Base-by-base conservation (phyloP, 2,888 invertebrate genomes). In the Crepidodera aurea region DNA sequence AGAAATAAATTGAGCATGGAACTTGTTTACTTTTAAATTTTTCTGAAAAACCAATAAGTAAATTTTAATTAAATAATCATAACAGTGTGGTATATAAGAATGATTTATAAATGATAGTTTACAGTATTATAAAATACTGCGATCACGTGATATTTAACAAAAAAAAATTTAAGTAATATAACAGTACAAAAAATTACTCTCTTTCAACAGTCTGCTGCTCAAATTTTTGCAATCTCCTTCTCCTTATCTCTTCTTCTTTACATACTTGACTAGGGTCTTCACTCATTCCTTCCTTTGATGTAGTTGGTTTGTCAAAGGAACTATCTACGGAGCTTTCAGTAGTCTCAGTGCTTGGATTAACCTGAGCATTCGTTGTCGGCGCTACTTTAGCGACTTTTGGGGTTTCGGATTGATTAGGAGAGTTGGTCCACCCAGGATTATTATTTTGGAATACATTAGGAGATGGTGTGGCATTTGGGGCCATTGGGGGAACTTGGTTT, bases 211-310 rank as follows among this genome's bases (percentile, higher is more conserved):
- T 15, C 5, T 39, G 46, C 46, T 51, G 53, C 27, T 63, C 62
- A 67, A 91, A 92, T 82, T 90, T 91, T 82, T 90, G 88, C 80
- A 93, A 83, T 81, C 92, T 86, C 77, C 91, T 86, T 82, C 90
- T 87, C 80, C 92, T 85, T 60, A 93, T 83, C 77, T 92, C 91
- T 74, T 87, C 87, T 34, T 89, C 84, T 63, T 86, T 83, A 51
- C 69, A 60, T 29, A 55, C 39, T 6, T 29, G 42, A 37, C 46
- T 50, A 63, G 44, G 16, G n/a, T 39, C 56, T 15, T 15, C 42
- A 25, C 27, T 32, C 6, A n/a, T 29, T 39, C 4, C 25, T 40
- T 27, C 8, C 53, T 18, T 54, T 8, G 59, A 64, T 16, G 60
- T 64, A 32, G 55, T 48, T 12, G 62, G 62, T 25, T 63, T 59